Conservation (phyloP, 1,140 invertebrate genomes). For the Drosophila bifasciata region DNA sequence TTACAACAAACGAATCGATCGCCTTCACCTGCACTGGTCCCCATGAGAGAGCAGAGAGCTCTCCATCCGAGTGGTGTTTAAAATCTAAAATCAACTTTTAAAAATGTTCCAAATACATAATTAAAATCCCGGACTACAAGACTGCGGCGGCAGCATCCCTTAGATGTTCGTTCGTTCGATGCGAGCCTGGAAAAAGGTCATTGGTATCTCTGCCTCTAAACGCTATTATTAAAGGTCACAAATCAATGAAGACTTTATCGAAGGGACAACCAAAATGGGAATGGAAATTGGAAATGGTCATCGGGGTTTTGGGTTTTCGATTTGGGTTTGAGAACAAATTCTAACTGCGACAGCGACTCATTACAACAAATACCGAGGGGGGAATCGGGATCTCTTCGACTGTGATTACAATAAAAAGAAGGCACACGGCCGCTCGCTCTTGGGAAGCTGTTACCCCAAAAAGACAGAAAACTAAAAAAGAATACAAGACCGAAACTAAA, state of each 20-base stretch:
- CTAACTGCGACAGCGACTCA: conserved; percentile 43
- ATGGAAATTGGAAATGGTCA: conserved; percentile 19
- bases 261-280: conserved; percentile 38
- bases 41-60: not conserved
- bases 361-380: conserved; percentile 62
- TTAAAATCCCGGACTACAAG: conserved; percentile 34
- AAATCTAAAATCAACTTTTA: conserved; percentile 6
- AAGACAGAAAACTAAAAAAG: conserved; percentile 28
- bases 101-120: conserved; percentile 70
- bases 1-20: conserved; percentile 19
- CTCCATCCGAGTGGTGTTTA: conserved; percentile 1
- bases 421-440: conserved; percentile 24
- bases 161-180: conserved; percentile 57
- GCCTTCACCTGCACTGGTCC: conserved; percentile 44
- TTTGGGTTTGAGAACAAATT: conserved; percentile 3
- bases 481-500: conserved; percentile 62
- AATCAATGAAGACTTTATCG: conserved; percentile 82
- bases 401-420: conserved; percentile 66
- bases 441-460: conserved; percentile 48
- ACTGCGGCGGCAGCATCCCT: conserved; percentile 63
- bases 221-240: conserved; percentile 82
- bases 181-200: conserved; percentile 63
- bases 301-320: conserved; percentile 1
- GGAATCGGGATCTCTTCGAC: conserved; percentile 19
- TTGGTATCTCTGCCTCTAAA: conserved; percentile 70